Conservation (phyloP, 2,888 invertebrate species). For the Acrobasis consociella region DNA sequence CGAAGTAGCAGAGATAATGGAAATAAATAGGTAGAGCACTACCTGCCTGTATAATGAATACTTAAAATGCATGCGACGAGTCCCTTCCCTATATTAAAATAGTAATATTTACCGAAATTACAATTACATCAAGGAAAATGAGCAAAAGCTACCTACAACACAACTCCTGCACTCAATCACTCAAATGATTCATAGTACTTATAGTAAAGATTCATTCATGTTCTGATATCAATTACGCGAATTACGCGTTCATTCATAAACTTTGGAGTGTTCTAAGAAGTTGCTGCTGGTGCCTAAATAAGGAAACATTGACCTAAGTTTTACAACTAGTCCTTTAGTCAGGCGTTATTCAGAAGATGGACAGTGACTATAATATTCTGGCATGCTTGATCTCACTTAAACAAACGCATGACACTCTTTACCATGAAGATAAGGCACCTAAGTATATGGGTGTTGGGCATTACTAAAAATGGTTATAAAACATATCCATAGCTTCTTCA, state of each 20-base stretch:
- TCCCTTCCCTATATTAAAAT: background rate
- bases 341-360: background rate
- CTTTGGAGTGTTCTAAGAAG: conserved; percentile 13
- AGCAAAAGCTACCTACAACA: background rate
- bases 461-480: no score
- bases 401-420: background rate
- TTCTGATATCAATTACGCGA: conserved; percentile 32
- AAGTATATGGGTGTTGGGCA: no score
- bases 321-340: background rate
- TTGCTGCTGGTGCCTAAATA: no score
- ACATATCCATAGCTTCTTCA: no score
- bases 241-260: conserved; percentile 43
- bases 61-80: background rate
- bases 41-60: background rate
- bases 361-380: background rate
- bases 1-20: no score
- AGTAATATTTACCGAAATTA: background rate
- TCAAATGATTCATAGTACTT: conserved; percentile 9
- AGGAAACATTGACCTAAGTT: conserved; percentile 1
- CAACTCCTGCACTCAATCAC: background rate
- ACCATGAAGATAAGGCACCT: no score
- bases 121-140: background rate
- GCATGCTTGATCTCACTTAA: background rate
- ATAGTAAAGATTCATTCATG: conserved; percentile 29
- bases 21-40: no score